Evolutionary conservation across 2,797 vertebrate genomes (phyloP), one percentile per base, ranked within the genome.

Genomic region (Limosa lapponica): DNA sequence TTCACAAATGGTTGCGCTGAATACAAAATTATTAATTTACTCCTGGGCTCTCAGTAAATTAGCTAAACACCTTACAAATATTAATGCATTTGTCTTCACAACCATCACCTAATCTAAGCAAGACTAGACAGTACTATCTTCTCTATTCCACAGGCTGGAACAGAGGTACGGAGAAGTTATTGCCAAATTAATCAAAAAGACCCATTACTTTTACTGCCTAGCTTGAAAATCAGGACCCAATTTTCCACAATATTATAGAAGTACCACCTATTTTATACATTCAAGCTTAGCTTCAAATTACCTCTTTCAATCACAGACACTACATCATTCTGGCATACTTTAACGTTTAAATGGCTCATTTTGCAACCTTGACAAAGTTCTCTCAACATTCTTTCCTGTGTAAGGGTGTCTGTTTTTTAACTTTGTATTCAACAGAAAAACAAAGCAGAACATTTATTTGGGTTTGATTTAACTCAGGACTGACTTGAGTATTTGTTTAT

Each of bases 191-290:
- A 97, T 94, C 75, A 95, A 92, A 95, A 81, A 23, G 6, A 39
- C 43, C 52, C 58, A 79, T 87, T 93, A 79, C 43, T 90, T 95
- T 90, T 61, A 94, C 58, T 87, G 58, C 61, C 77, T 82, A 69
- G n/a, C 43, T 89, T 90, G 83, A 96, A 96, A 95, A 94, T 55
- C 54, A 54, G 73, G 61, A 84, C 65, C 46, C 58, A 88, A 84
- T 91, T 94, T 94, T 94, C 80, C 69, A 89, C 82, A 93, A 82
- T 70, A 66, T 88, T 94, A 86, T 93, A 90, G 79, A 95, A 94
- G 43, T 90, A 82, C 19, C 75, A 93, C 43, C 62, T 95, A 86
- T 94, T 91, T 94, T 86, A 93, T 78, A 96, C 23, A 79, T 84
- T 96, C 58, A 91, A 86, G 49, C 73, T 82, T 90, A 90, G 77